Percentiles rank a stretch among this genome's conserved stretches.
Evolutionary conservation across 2,797 vertebrate genomes (phyloP).

Genomic region (Phaenicophaeus curvirostris): DNA sequence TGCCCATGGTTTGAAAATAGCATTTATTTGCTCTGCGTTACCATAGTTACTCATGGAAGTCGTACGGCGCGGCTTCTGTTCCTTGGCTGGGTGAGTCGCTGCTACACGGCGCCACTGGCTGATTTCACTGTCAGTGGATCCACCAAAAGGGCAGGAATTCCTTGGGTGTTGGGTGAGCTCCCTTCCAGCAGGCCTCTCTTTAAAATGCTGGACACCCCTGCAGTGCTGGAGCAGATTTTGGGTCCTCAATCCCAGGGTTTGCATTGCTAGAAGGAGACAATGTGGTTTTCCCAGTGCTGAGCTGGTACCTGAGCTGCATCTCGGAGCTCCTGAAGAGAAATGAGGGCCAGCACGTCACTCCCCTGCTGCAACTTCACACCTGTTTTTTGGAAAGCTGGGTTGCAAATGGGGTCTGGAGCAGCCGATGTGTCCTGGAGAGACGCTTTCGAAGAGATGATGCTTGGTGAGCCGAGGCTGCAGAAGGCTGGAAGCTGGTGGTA

Average conservation of each 20-base stretch:
- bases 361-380: accelerated
- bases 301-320: neutral
- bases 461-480: neutral
- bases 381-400: neutral
- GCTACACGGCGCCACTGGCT: accelerated
- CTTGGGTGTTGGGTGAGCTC: neutral
- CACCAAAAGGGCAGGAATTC: neutral
- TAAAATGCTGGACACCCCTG: neutral
- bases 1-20: neutral
- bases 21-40: conserved; percentile 17
- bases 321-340: neutral
- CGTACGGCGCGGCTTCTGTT: neutral
- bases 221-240: neutral
- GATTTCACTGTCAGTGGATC: neutral
- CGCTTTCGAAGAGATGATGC: neutral
- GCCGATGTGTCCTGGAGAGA: neutral
- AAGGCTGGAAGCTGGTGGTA: neutral
- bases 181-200: neutral
- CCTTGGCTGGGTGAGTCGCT: neutral
- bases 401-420: neutral
- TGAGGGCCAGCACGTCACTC: neutral
- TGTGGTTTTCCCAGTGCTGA: accelerated
- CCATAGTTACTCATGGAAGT: conserved; percentile 42
- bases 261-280: neutral
- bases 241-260: accelerated